Percentiles rank a stretch among this genome's conserved stretches.
phyloP scores from a whole-genome alignment of 2,113 vertebrate species.

The Globicephala melas region DNA sequence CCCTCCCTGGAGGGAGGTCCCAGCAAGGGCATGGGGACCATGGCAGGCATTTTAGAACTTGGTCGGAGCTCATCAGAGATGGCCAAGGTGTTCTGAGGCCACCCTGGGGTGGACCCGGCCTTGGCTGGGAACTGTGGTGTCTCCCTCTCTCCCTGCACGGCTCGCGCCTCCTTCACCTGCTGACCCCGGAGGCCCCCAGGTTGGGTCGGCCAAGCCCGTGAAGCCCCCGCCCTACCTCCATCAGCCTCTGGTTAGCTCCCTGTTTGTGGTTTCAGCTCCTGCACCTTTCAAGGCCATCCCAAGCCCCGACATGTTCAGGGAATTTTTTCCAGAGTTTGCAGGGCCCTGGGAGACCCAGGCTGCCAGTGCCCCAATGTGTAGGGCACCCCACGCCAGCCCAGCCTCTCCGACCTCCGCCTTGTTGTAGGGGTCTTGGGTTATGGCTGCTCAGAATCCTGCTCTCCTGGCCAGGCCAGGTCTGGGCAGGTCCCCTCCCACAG shows the following conservation, averaged over 20 bases:
- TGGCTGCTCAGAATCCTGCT: not conserved
- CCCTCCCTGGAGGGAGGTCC: not conserved
- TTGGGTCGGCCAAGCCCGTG: accelerated
- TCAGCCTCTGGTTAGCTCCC: not conserved
- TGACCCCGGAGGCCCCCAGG: not conserved
- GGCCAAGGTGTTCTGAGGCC: not conserved
- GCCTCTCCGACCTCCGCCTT: not conserved
- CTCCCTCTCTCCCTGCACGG: not conserved
- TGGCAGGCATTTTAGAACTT: not conserved
- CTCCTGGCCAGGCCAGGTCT: not conserved
- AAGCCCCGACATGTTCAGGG: not conserved
- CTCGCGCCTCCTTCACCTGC: accelerated
- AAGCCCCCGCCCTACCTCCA: accelerated
- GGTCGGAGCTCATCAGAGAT: not conserved
- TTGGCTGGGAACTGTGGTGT: not conserved
- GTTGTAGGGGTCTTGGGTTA: not conserved
- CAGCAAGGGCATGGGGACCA: accelerated
- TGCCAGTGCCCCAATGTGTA: not conserved
- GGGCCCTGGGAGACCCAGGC: not conserved
- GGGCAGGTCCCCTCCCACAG: not conserved
- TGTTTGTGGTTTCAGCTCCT: not conserved
- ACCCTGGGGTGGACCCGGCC: not conserved
- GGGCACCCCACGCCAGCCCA: not conserved
- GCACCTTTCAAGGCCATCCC: not conserved
- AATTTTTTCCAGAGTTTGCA: not conserved